These are phyloP conservation scores for Hirundo rustica DNA, from an alignment of 2,797 vertebrate genomes.

Conservation along the genomic window DNA sequence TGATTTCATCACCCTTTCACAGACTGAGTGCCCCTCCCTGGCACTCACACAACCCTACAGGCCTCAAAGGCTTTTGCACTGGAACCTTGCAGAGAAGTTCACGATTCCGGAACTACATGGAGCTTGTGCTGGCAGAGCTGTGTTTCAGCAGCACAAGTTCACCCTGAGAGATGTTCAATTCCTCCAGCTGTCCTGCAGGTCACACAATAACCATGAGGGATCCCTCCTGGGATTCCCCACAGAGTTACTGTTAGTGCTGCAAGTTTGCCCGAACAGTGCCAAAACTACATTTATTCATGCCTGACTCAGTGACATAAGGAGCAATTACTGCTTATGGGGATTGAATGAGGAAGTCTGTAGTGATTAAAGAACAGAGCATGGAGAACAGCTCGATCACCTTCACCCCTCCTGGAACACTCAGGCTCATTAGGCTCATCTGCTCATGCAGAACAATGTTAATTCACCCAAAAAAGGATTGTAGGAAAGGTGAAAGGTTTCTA, in stretches of 20 bases:
- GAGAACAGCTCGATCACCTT: conserved; percentile 37
- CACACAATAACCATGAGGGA: not conserved
- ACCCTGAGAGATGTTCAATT: not conserved
- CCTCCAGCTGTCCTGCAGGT: not conserved
- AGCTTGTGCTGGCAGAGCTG: not conserved
- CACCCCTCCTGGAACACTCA: not conserved
- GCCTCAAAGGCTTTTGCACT: not conserved
- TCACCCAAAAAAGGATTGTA: not conserved
- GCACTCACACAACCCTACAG: not conserved
- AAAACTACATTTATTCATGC: not conserved
- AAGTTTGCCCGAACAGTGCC: not conserved
- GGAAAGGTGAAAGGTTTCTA: conserved; percentile 29
- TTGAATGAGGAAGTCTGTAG: not conserved
- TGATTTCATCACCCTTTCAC: not conserved
- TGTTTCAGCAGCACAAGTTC: not conserved
- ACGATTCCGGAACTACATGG: not conserved
- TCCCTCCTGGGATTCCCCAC: not conserved
- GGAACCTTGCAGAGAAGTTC: not conserved
- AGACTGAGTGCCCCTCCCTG: not conserved
- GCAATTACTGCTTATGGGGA: conserved; percentile 10
- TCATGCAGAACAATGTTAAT: conserved; percentile 17
- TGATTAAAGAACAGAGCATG: conserved; percentile 15
- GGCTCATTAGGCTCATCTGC: conserved; percentile 51
- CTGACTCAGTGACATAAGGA: not conserved
- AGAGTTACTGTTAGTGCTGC: not conserved